Base-by-base conservation (phyloP, 2,888 invertebrate species). In the Sinhomidia bicolor region DNA sequence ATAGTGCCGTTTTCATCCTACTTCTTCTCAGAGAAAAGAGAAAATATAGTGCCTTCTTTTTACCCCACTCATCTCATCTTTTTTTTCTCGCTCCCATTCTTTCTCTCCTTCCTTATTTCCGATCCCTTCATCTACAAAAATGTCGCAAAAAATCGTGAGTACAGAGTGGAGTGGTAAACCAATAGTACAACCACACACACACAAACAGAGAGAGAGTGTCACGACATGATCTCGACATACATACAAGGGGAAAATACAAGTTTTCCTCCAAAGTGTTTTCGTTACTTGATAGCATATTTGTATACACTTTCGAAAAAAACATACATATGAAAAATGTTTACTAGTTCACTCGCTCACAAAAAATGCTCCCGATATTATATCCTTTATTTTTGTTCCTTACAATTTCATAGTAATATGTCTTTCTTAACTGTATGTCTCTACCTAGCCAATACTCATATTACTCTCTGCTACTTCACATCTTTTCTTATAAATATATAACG, bases 101-200 rank as follows among this genome's bases (percentile, higher is more conserved):
- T 14, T 47, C 23, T 26, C 74, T 47, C 51, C 44, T 47, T 44
- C 41, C 23, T 23, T 44, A 12, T 41, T 71, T 12, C 12, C 4
- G 29, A 74, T 51, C 51, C 51, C 23, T 51, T n/a, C n/a, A 26
- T 74, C 51, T 51, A 74, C 26, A 51, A 74, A 74, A 51, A 74
- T 74, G 74, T 74, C 74, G 74, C 74, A 51, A 74, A 51, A n/a
- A 47, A 74, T 20, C 29, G 74, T 74, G n/a, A 51, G 20, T 23
- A 26, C 41, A 71, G 51, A 9, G 47, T n/a, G n/a, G n/a, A n/a
- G n/a, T n/a, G 10, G 62, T 32, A 71, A 68, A 71, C 44, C 47
- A 44, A 71, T 44, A 20, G 71, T 74, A 26, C 26, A 51, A 14
- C n/a, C 51, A 23, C 26, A 44, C 44, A n/a, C n/a, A n/a, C n/a